Base-by-base conservation (phyloP, 2,113 vertebrate species). In the Lepus americanus region DNA sequence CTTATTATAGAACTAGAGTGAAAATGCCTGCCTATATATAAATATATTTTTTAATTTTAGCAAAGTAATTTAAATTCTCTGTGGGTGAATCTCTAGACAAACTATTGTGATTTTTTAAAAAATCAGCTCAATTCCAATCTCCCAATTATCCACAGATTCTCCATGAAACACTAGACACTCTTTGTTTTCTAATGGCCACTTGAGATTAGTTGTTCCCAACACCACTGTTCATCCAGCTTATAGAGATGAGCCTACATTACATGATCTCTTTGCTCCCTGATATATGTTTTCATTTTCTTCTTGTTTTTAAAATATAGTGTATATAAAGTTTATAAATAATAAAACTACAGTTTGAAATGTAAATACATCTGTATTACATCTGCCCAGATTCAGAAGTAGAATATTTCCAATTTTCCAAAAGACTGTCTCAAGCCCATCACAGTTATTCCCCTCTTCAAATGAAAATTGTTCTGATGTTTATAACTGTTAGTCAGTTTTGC, bases 11-110 rank as follows among this genome's bases (percentile, higher is more conserved):
- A 55, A 7, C 25, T 67, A 69, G 17, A 31, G n/a, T 16, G 51
- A n/a, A 55, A 73, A 79, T 44, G 33, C 16, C 19, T 39, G 31
- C 44, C 44, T 44, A 44, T 44, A 44, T 44, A 44, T 44, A 44
- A 80, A 76, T 85, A 53, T 66, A 67, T 86, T 73, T 81, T 14
- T 88, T 64, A 94, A 89, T 29, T 51, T 90, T 97, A 36, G 25
- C 49, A 93, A 91, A 95, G 53, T 2, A 53, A 86, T 89, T 93
- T 49, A 81, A 83, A 5, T 19, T 87, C 55, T n/a, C 31, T n/a
- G 44, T 64, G 81, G 3, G 36, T 94, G 27, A 80, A 31, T 77
- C 23, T 90, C 20, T 84, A 86, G 89, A 44, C 10, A 82, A 72
- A 85, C 12, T 61, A n/a, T 7, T 44, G 3, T 4, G 84, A 31